Evolutionary conservation across 2,113 vertebrate genomes (phyloP), one percentile per base, ranked within the genome.

Genomic region (Gulo gulo): DNA sequence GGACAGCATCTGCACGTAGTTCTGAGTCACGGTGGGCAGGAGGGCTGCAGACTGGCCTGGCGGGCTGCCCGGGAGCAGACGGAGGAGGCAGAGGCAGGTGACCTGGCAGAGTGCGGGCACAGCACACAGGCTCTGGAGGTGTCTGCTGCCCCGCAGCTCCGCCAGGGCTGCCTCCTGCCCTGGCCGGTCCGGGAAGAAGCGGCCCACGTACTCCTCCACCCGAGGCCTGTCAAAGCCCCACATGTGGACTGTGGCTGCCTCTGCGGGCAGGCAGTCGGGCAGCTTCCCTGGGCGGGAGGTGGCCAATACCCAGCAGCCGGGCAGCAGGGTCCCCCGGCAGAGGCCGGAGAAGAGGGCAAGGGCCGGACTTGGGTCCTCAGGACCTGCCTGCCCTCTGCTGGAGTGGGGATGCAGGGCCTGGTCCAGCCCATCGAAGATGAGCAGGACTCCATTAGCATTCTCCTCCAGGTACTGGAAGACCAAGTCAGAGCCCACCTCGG

Each of bases 341-440:
- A 99, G 98, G 11, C 88, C 97, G 24, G 98, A 99, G 97, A 99
- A 99, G 59, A 99, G 99, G 50, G 99, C 91, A 7, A 98, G 97
- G 20, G 99, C 97, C 0, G 99, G 98, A 12, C 98, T 23, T 0
- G 23, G 95, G 14, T n/a, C 73, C 21, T 82, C 39, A 0, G 87
- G 13, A 6, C 5, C 47, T 0, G 0, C 0, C 0, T 55, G 2
- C 16, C 86, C 69, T 57, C 15, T 34, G 76, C 71, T 21, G 31
- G 91, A 67, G 34, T 39, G 18, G 14, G 61, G 26, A 2, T 65
- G 9, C 7, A 97, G 10, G 97, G 99, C 99, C 97, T 99, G 99
- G 71, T 99, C 99, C 81, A 99, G 99, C 6, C 99, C 99, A 24
- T 99, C 99, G 36, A 99, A 99, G 94, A 99, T 99, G 86, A 99